A percentile compares a stretch with the other conserved stretches of the same genome.
Conservation (phyloP, 2,888 invertebrate genomes). For the Sympetrum striolatum region DNA sequence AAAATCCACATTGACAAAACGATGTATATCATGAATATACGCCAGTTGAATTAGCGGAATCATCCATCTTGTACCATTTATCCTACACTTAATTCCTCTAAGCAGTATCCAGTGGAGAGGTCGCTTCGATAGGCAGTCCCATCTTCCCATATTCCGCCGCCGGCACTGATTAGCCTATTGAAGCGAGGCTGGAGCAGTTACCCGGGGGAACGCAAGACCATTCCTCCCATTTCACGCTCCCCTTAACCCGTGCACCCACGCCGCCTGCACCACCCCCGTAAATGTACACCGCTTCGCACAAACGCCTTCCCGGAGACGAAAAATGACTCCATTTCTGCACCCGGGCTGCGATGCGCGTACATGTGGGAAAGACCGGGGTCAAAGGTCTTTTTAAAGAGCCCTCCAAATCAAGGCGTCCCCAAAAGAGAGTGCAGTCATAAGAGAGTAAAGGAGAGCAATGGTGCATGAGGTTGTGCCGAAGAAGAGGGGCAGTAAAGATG, state of each 20-base stretch:
- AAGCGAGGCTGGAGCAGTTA: not conserved
- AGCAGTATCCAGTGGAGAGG: not conserved
- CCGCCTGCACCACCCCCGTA: not conserved
- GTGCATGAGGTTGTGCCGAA: not conserved
- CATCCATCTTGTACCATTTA: too few relatives aligned
- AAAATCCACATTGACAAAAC: too few relatives aligned
- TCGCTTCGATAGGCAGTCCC: not conserved
- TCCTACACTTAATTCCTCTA: too few relatives aligned
- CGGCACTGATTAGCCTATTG: conserved; percentile 1
- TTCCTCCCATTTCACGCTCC: conserved; percentile 15
- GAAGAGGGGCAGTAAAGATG: not conserved
- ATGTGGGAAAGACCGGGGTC: not conserved
- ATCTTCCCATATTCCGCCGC: not conserved
- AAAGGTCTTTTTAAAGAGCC: not conserved
- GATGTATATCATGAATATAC: too few relatives aligned
- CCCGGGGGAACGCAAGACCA: not conserved
- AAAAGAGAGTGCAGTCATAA: not conserved
- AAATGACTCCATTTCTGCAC: not conserved
- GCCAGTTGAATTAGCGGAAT: too few relatives aligned
- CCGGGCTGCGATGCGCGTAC: not conserved
- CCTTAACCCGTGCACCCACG: not conserved
- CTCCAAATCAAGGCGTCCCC: not conserved
- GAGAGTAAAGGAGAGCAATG: not conserved
- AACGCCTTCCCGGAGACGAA: not conserved
- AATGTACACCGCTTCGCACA: not conserved